A percentile compares a stretch with the other conserved stretches of the same genome.
These are phyloP conservation scores for Drosophila pseudoobscura DNA, from an alignment of 1,140 invertebrate genomes.

Conservation along the genomic window DNA sequence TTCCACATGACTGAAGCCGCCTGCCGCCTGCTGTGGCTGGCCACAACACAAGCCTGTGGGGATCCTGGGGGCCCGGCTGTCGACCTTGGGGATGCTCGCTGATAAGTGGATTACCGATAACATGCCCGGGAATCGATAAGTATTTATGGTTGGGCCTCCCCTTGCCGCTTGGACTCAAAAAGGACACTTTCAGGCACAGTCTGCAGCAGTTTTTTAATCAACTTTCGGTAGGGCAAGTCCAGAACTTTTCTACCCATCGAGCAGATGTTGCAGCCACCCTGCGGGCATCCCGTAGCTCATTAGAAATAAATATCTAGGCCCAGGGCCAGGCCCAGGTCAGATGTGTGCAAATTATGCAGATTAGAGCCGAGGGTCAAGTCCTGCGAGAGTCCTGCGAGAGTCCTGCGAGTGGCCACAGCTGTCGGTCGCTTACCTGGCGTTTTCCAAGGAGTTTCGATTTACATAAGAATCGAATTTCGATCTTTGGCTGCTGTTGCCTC, in stretches of 20 bases:
- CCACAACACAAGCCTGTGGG: conserved; percentile 37
- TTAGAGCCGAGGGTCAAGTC: conserved; percentile 67
- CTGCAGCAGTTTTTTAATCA: conserved; percentile 67
- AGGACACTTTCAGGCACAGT: conserved; percentile 7
- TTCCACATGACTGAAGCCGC: conserved; percentile 56
- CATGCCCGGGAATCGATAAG: conserved; percentile 44
- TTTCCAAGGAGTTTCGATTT: conserved; percentile 46
- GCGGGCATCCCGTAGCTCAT: conserved; percentile 49
- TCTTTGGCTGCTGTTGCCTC: conserved; percentile 57
- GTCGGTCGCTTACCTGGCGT: conserved; percentile 46
- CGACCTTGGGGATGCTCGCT: conserved; percentile 23
- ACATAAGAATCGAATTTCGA: conserved; percentile 75
- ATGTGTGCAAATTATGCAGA: conserved; percentile 73
- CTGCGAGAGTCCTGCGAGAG: neutral
- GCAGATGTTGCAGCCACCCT: conserved; percentile 76
- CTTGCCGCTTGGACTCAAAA: no score
- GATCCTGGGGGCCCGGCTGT: neutral
- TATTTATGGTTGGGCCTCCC: conserved; percentile 16
- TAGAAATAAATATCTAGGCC: conserved; percentile 71
- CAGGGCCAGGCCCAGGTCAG: neutral
- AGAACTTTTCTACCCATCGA: conserved; percentile 52
- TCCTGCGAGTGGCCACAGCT: neutral
- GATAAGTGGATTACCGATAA: conserved; percentile 44
- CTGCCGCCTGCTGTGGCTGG: conserved; percentile 34
- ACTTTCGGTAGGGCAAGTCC: conserved; percentile 18